phyloP scores from a whole-genome alignment of 2,113 vertebrate genomes.

The Pachypanchax playfairii region DNA sequence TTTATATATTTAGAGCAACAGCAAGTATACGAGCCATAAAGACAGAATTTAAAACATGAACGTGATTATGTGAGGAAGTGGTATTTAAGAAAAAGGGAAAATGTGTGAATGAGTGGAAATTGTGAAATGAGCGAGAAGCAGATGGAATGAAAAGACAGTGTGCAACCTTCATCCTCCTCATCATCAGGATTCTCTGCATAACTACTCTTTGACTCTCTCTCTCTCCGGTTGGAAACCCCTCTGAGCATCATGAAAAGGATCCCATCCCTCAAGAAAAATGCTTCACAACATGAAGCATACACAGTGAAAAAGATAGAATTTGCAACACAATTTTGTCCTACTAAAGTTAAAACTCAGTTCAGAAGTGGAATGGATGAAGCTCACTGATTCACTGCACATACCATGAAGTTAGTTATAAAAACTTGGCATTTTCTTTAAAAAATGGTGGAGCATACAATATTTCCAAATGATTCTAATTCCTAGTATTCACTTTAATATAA shows the following conservation, averaged over 20 bases:
- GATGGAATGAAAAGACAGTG: conserved; percentile 8
- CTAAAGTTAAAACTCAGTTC: neutral
- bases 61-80: conserved; percentile 18
- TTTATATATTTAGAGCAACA: neutral
- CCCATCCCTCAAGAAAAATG: neutral
- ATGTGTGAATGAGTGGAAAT: conserved; percentile 22
- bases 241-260: neutral
- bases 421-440: no score
- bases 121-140: conserved; percentile 8
- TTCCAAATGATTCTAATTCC: no score
- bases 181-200: neutral
- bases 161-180: conserved; percentile 9
- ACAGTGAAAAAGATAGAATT: neutral
- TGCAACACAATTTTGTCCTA: neutral
- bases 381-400: no score
- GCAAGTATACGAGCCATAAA: conserved; percentile 12
- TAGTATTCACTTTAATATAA: no score
- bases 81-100: conserved; percentile 15
- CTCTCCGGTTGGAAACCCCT: neutral
- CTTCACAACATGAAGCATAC: neutral
- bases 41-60: conserved; percentile 35
- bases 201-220: neutral
- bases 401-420: no score
- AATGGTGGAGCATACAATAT: no score
- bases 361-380: no score